Evolutionary conservation across 2,888 invertebrate genomes (phyloP).

Genomic region (Ichneumoninae sp.): DNA sequence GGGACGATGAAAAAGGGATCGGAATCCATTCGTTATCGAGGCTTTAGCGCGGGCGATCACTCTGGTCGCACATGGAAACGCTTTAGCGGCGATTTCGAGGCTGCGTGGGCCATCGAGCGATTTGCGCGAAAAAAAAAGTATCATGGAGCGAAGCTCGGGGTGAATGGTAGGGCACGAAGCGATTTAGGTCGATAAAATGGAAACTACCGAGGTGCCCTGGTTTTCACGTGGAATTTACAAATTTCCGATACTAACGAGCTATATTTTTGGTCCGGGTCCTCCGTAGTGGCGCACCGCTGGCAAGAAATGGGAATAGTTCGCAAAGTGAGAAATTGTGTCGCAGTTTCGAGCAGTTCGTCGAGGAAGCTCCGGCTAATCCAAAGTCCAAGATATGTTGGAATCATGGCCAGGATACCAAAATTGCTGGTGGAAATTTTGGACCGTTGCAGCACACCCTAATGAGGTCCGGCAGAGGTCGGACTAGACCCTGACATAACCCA

Average conservation of each 20-base stretch:
- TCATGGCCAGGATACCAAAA: neutral
- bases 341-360: neutral
- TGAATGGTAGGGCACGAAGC: slow-evolving; percentile 22
- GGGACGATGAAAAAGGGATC: slow-evolving; percentile 32
- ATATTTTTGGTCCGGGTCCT: slow-evolving; percentile 6
- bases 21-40: slow-evolving; percentile 61
- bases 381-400: neutral
- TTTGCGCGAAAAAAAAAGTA: slow-evolving; percentile 18
- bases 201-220: slow-evolving; percentile 18
- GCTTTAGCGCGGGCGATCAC: slow-evolving; percentile 60
- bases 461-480: too few species aligned
- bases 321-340: slow-evolving; percentile 1
- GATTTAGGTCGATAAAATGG: slow-evolving; percentile 40
- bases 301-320: slow-evolving; percentile 1
- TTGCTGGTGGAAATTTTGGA: neutral
- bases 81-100: slow-evolving; percentile 60
- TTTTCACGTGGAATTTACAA: slow-evolving; percentile 47
- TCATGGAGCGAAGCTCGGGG: neutral
- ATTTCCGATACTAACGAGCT: slow-evolving; percentile 54
- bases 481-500: too few species aligned
- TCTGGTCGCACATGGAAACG: slow-evolving; percentile 64
- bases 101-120: slow-evolving; percentile 41
- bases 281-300: neutral
- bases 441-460: too few species aligned
- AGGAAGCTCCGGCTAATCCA: neutral